Evolutionary conservation across 1,140 invertebrate genomes (phyloP).

Genomic region (Asbolus verrucosus): DNA sequence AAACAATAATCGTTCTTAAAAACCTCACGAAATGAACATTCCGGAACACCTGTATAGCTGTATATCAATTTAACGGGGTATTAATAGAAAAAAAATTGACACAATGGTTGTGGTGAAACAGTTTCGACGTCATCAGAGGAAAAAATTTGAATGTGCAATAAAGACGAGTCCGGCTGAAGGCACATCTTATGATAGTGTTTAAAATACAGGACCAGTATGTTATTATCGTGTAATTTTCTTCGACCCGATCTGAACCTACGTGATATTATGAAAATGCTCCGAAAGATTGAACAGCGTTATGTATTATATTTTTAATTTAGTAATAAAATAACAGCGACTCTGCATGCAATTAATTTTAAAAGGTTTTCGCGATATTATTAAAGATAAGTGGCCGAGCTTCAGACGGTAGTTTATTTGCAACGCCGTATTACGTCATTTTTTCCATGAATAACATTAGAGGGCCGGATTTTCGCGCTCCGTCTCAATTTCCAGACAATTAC

Average conservation of each 20-base stretch:
- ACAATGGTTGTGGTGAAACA: neutral
- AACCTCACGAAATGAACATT: too few relatives aligned
- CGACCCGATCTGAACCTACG: slow-evolving; percentile 49
- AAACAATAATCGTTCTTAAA: too few relatives aligned
- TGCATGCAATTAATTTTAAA: slow-evolving; percentile 64
- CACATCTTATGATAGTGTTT: slow-evolving; percentile 55
- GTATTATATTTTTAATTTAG: slow-evolving; percentile 60
- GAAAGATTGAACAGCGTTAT: slow-evolving; percentile 52
- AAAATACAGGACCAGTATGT: slow-evolving; percentile 56
- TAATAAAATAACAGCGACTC: slow-evolving; percentile 58
- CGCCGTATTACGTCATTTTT: slow-evolving; percentile 28
- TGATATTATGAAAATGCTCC: slow-evolving; percentile 55
- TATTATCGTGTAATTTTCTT: slow-evolving; percentile 59
- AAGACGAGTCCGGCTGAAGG: slow-evolving; percentile 18
- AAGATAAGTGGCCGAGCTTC: slow-evolving; percentile 60
- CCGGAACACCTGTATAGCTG: too few relatives aligned
- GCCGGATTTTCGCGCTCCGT: too few relatives aligned
- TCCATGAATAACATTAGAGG: slow-evolving; percentile 30
- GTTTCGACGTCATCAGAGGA: slow-evolving; percentile 23
- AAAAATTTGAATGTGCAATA: slow-evolving; percentile 39
- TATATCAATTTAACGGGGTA: too few relatives aligned
- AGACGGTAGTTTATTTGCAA: slow-evolving; percentile 35
- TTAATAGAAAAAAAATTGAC: neutral
- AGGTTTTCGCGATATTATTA: slow-evolving; percentile 63
- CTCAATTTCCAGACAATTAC: too few relatives aligned